A percentile compares a stretch with the other conserved stretches of the same genome.
Conservation (phyloP, 1,140 invertebrate species). For the Cydia splendana region DNA sequence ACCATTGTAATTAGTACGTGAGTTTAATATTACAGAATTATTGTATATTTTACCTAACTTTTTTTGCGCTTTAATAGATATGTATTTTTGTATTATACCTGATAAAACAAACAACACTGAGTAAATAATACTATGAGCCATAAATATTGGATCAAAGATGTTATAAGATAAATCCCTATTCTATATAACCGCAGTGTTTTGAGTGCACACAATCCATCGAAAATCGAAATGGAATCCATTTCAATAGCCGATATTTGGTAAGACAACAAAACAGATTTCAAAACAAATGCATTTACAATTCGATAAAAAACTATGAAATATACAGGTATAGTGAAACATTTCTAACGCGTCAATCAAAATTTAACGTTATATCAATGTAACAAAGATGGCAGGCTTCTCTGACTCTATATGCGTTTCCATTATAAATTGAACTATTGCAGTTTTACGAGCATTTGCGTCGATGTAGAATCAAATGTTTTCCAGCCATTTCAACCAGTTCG, state of each 20-base stretch:
- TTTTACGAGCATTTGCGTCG: neutral
- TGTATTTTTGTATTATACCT: no score
- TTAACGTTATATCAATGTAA: neutral
- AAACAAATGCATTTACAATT: constrained; percentile 3
- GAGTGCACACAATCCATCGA: neutral
- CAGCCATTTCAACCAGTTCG: neutral
- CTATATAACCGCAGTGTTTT: neutral
- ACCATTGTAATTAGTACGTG: no score
- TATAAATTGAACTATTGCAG: neutral
- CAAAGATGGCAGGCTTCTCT: neutral
- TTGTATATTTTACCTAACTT: no score
- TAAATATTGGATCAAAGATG: no score
- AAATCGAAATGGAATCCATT: neutral
- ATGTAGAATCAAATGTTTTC: neutral
- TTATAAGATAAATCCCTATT: no score
- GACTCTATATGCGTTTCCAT: neutral
- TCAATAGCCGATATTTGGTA: neutral
- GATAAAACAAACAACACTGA: no score
- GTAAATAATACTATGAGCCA: no score
- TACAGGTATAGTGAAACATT: neutral
- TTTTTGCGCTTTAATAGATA: no score
- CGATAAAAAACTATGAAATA: neutral
- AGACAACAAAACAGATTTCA: neutral
- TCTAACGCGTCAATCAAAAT: neutral
- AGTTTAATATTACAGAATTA: no score